Evolutionary conservation across 1,140 invertebrate genomes (phyloP).

Genomic region (Heliconius himera): DNA sequence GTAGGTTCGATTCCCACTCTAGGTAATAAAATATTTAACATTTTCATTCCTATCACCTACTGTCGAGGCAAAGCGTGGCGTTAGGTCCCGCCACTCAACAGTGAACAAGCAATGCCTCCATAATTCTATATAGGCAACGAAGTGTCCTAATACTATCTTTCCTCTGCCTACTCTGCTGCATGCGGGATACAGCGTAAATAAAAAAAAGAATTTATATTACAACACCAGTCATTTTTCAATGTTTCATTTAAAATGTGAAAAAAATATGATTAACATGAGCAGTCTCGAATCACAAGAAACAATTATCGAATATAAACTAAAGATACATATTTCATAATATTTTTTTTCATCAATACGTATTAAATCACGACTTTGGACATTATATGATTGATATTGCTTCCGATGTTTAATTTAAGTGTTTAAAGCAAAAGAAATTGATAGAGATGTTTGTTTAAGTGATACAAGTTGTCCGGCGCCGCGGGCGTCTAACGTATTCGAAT

Average conservation of each 20-base stretch:
- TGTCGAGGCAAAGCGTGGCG: too few species aligned
- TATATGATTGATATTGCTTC: slow-evolving; percentile 68
- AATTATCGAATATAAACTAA: neutral
- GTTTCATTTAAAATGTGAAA: neutral
- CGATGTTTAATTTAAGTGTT: slow-evolving; percentile 45
- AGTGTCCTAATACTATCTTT: too few species aligned
- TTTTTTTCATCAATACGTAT: slow-evolving; percentile 19
- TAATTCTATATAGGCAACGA: too few species aligned
- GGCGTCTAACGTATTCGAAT: slow-evolving; percentile 62
- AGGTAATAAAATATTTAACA: too few species aligned
- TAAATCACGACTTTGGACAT: slow-evolving; percentile 41
- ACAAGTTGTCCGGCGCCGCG: slow-evolving; percentile 57
- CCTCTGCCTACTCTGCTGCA: too few species aligned
- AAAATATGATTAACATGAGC: neutral
- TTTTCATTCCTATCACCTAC: too few species aligned
- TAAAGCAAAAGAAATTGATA: slow-evolving; percentile 68
- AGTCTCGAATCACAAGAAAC: neutral
- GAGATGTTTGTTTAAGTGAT: slow-evolving; percentile 74
- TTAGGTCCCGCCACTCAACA: too few species aligned
- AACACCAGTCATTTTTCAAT: neutral
- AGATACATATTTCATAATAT: neutral
- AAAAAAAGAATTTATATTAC: neutral
- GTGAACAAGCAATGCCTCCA: too few species aligned
- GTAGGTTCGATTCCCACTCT: too few species aligned
- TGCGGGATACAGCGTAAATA: neutral